Evolutionary conservation across 2,113 vertebrate genomes (phyloP).

Genomic region (Oryzias javanicus): DNA sequence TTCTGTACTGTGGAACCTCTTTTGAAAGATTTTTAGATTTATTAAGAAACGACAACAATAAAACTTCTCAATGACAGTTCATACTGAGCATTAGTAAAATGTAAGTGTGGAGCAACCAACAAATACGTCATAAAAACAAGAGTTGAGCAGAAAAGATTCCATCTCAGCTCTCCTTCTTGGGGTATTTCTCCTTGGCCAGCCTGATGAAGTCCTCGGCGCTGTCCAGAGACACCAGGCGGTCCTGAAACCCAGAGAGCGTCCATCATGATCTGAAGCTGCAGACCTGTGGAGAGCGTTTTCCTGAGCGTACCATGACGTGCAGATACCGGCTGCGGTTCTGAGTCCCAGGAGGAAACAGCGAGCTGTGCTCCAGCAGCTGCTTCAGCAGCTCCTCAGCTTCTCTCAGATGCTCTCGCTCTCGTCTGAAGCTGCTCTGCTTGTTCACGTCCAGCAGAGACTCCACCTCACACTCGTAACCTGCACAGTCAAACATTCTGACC

Average conservation of each 20-base stretch:
- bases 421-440: conserved; percentile 77
- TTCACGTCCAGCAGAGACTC: conserved; percentile 86
- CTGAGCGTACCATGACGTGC: conserved; percentile 82
- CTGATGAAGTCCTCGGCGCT: conserved; percentile 88
- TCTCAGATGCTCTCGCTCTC: conserved; percentile 78
- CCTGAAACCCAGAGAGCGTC: conserved; percentile 64
- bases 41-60: no score
- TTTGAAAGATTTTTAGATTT: no score
- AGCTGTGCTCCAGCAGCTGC: conserved; percentile 84
- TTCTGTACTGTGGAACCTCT: not conserved
- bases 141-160: no score
- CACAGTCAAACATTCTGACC: not conserved
- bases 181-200: conserved; percentile 82
- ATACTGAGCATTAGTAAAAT: no score
- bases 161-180: conserved; percentile 66
- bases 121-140: no score
- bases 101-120: no score
- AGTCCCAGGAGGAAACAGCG: conserved; percentile 82
- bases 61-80: no score
- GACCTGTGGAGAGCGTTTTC: no score
- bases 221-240: conserved; percentile 87
- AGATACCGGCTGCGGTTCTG: conserved; percentile 84
- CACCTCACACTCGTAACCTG: conserved; percentile 90
- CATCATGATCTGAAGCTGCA: no score
- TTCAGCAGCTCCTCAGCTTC: conserved; percentile 80